phyloP scores from a whole-genome alignment of 2,888 invertebrate genomes.

The Mimachlamys varia region DNA sequence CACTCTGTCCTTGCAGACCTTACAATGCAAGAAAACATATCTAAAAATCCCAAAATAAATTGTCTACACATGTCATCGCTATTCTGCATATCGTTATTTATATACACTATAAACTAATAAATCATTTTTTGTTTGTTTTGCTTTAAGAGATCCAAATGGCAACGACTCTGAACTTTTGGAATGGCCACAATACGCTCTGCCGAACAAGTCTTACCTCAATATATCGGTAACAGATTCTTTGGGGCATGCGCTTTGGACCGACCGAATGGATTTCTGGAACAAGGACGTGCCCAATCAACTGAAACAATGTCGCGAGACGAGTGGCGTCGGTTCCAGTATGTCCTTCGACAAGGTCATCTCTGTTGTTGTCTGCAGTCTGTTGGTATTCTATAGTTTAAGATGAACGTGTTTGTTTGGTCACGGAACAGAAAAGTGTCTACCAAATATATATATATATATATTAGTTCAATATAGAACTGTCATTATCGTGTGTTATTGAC shows the following conservation, averaged over 20 bases:
- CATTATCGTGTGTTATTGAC: too few relatives aligned
- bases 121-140: not conserved
- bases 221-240: constrained; percentile 43
- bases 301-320: not conserved
- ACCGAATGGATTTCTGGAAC: constrained; percentile 55
- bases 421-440: too few relatives aligned
- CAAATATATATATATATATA: too few relatives aligned
- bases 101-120: too few relatives aligned
- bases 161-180: not conserved
- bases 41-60: too few relatives aligned
- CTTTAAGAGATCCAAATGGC: constrained; percentile 53
- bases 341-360: not conserved
- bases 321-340: not conserved
- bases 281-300: not conserved
- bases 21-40: too few relatives aligned
- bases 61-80: too few relatives aligned
- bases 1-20: too few relatives aligned
- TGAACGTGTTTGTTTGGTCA: not conserved
- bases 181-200: constrained; percentile 50
- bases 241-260: constrained; percentile 42
- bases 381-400: not conserved
- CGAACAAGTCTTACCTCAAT: constrained; percentile 45
- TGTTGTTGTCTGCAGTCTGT: not conserved
- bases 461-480: too few relatives aligned
- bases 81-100: too few relatives aligned